Conservation (phyloP, 2,113 vertebrate genomes). For the Oceanodroma tethys region DNA sequence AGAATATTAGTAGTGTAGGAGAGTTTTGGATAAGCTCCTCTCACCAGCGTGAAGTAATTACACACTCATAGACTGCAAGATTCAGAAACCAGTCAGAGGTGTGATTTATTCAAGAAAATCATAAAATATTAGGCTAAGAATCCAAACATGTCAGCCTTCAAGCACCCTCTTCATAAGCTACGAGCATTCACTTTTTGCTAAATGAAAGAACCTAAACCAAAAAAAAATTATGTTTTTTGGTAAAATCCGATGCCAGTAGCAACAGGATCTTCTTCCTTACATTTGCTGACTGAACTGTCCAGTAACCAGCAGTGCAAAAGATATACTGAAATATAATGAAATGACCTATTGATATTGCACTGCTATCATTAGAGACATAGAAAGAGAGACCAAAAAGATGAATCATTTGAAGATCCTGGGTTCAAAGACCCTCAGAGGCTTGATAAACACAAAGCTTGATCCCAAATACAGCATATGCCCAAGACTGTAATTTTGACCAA, state of each 20-base stretch:
- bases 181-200: not conserved
- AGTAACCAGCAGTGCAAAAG: not conserved
- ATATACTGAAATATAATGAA: not conserved
- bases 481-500: not conserved
- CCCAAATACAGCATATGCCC: not conserved
- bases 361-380: not conserved
- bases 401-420: not conserved
- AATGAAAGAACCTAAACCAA: not conserved
- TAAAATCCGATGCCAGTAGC: not conserved
- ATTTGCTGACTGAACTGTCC: not conserved
- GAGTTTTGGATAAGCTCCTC: not conserved
- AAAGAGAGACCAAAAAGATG: not conserved
- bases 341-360: not conserved
- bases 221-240: not conserved
- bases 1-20: not conserved
- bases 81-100: not conserved
- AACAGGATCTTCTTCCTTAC: not conserved
- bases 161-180: not conserved
- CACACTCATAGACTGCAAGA: not conserved
- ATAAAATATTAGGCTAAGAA: not conserved
- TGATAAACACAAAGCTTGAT: not conserved
- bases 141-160: not conserved
- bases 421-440: not conserved
- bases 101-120: not conserved
- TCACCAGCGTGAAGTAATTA: not conserved